Evolutionary conservation across 2,113 vertebrate species (phyloP).

Genomic region (Phalacrocorax aristotelis): DNA sequence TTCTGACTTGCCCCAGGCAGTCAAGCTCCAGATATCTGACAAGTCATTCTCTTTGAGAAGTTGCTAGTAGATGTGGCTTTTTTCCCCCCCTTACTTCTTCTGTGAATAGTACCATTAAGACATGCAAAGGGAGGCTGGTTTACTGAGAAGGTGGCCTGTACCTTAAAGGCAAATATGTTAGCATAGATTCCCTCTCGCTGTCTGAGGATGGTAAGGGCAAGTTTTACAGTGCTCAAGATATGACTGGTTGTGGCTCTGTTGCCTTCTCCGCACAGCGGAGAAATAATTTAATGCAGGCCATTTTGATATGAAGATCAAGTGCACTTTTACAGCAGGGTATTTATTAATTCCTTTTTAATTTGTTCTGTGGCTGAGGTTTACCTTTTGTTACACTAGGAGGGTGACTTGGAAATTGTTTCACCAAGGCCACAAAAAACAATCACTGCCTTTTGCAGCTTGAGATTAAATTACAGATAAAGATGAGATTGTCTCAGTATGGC

Average conservation of each 20-base stretch:
- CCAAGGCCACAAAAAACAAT: background rate
- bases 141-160: background rate
- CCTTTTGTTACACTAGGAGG: background rate
- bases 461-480: background rate
- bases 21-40: background rate
- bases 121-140: background rate
- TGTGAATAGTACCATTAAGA: background rate
- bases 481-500: background rate
- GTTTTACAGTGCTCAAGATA: background rate
- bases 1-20: background rate
- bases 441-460: background rate
- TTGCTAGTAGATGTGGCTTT: background rate
- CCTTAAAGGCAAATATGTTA: background rate
- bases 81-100: background rate
- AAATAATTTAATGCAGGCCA: background rate
- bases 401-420: background rate
- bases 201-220: background rate
- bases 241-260: background rate
- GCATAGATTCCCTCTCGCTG: background rate
- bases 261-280: background rate
- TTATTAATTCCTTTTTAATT: background rate
- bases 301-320: no score
- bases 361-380: background rate
- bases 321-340: accelerated
- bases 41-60: background rate